Evolutionary conservation across 1,140 invertebrate genomes (phyloP), one percentile per base, ranked within the genome.

Genomic region (Dendrolimus kikuchii): DNA sequence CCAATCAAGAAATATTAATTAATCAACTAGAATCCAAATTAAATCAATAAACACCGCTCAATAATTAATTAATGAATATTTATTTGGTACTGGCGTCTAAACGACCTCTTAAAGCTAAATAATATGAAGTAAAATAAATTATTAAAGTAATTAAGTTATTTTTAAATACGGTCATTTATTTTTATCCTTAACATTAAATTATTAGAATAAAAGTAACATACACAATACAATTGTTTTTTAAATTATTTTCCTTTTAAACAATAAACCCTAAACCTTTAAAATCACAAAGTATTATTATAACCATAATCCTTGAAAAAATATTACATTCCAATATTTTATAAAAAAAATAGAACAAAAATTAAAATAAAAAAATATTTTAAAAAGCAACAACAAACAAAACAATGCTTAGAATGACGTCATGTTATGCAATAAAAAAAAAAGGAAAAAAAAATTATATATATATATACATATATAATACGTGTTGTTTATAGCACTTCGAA

Each of bases 21-120:
- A 8, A 45, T 45, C 23, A 45, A 45, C n/a, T 9, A 9, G 5
- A 45, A n/a, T 10, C 6, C 2, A 45, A n/a, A 45, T 45, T n/a
- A 5, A 5, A 45, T 2, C n/a, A 45, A 8, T 45, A 9, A 45
- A 45, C 43, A 5, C 43, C 5, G n/a, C n/a, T 45, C 23, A 45
- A 8, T 8, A 45, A 23, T 23, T 3, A 23, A 36, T 55, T 55
- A 65, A 50, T 74, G 77, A 81, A 66, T 81, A 78, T 80, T 78
- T 62, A 60, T 77, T 77, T 70, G 75, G 77, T 78, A 81, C 77
- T 81, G 75, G 77, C 65, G 66, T 68, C 66, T 59, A 2, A 53
- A 38, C 38, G 56, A 70, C 54, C 52, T 9, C 38, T 49, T 64
- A 44, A 57, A 58, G 5, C 47, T 56, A 71, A 46, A 7, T 54